phyloP scores from a whole-genome alignment of 1,140 invertebrate species.

The Drosophila nigrodunni region DNA sequence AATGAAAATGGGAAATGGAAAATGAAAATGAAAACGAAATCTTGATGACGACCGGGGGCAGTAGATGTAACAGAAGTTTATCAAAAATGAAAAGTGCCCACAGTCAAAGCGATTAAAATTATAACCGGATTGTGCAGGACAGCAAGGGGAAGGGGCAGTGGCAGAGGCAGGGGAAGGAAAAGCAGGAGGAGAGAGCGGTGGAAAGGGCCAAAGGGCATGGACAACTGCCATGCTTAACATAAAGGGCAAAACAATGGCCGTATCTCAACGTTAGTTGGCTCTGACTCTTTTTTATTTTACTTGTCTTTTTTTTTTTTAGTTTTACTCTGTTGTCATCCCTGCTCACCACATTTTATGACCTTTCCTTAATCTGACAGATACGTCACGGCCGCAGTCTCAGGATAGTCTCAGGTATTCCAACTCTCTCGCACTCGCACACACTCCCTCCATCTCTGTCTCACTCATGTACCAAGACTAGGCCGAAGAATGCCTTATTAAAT shows the following conservation, averaged over 20 bases:
- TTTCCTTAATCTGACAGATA: constrained; percentile 84
- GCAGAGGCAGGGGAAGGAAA: constrained; percentile 24
- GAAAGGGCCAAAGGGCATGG: constrained; percentile 32
- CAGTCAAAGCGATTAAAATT: constrained; percentile 71
- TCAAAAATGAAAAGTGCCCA: constrained; percentile 61
- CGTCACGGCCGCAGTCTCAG: constrained; percentile 65
- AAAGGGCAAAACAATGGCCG: constrained; percentile 69
- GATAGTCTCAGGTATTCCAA: constrained; percentile 22
- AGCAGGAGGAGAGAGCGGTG: constrained; percentile 17
- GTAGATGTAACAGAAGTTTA: constrained; percentile 12
- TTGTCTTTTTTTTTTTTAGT: constrained; percentile 3
- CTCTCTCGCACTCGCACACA: constrained; percentile 11
- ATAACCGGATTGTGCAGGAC: constrained; percentile 55
- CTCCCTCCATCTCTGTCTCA: constrained; percentile 11
- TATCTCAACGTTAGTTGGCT: constrained; percentile 52
- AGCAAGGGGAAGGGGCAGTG: background rate
- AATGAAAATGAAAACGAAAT: constrained; percentile 13
- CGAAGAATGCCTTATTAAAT: constrained; percentile 74
- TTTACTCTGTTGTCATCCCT: constrained; percentile 73
- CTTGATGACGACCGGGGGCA: constrained; percentile 22
- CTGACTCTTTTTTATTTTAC: constrained; percentile 4
- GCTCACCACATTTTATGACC: constrained; percentile 81
- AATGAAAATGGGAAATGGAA: constrained; percentile 54
- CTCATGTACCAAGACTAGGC: constrained; percentile 3
- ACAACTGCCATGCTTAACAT: constrained; percentile 76